phyloP scores from a whole-genome alignment of 2,113 vertebrate genomes.

The Oxyruncus cristatus region DNA sequence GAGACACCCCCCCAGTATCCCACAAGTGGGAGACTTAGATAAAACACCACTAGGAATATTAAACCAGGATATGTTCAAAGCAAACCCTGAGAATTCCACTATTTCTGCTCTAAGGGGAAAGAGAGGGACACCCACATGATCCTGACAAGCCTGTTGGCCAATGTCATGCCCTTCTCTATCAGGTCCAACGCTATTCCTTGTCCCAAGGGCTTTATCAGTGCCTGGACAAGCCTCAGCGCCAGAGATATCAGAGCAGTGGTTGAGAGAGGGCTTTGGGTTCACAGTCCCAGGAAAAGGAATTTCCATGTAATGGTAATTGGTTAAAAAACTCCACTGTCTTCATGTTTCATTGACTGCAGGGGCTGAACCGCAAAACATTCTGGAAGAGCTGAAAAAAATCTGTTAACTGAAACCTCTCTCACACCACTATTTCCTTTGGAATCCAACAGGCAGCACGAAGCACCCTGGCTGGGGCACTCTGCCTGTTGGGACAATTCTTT shows the following conservation, averaged over 20 bases:
- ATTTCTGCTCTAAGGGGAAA: neutral
- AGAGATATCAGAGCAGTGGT: neutral
- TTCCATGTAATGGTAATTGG: neutral
- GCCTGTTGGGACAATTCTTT: neutral
- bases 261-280: neutral
- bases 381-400: neutral
- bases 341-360: neutral
- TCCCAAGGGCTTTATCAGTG: neutral
- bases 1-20: neutral
- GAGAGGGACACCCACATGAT: neutral
- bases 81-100: neutral
- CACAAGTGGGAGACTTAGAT: accelerated
- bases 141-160: neutral
- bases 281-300: neutral
- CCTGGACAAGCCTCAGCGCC: neutral
- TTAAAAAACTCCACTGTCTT: neutral
- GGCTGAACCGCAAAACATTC: neutral
- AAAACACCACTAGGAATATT: neutral
- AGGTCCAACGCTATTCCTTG: neutral
- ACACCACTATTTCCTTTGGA: neutral
- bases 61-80: neutral
- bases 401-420: neutral
- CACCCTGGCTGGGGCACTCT: neutral
- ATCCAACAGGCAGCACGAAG: neutral
- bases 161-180: neutral